Evolutionary conservation across 2,888 invertebrate species (phyloP), one percentile per base, ranked within the genome.

Genomic region (Andrena flavipes): DNA sequence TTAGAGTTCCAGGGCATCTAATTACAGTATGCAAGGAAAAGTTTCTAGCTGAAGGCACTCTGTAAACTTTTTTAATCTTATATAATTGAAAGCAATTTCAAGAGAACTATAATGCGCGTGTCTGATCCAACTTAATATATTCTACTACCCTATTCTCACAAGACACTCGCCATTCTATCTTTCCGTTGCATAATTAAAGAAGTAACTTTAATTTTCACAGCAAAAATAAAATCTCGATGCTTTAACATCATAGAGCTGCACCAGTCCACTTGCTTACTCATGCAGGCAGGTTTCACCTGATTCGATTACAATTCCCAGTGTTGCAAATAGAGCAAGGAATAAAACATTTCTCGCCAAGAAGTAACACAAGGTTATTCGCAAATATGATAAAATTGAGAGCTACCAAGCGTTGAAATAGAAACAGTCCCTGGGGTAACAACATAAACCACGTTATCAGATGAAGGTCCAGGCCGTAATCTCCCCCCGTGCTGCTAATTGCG

Each of bases 401-500:
- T 42, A 20, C 64, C 64, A n/a, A 16, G 35, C n/a, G 16, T 6
- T 16, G 69, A 69, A 56, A 35, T 56, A 54, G 69, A 42, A 70
- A 70, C 42, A 42, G 29, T 8, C 8, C 35, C n/a, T n/a, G 5
- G 16, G 20, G 70, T 59, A 29, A 70, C 48, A 42, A 54, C 59
- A 59, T 26, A 10, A 73, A 35, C 29, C 30, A 54, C 68, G 33
- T 3, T 23, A 54, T 54, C 56, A 56, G 56, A 56, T 60, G 60
- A 29, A 29, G 16, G 60, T 30, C 2, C 13, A 16, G 30, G 16
- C 16, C 29, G 20, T 29, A 29, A 60, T 29, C 60, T 60, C 7
- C 16, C 42, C 16, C 60, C 60, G 60, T 60, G 29, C 30, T 60
- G 23, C 59, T 59, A 70, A 59, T 70, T 42, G 70, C 59, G 20